Base-by-base conservation (phyloP, 2,888 invertebrate species). In the Ophioninae sp. region DNA sequence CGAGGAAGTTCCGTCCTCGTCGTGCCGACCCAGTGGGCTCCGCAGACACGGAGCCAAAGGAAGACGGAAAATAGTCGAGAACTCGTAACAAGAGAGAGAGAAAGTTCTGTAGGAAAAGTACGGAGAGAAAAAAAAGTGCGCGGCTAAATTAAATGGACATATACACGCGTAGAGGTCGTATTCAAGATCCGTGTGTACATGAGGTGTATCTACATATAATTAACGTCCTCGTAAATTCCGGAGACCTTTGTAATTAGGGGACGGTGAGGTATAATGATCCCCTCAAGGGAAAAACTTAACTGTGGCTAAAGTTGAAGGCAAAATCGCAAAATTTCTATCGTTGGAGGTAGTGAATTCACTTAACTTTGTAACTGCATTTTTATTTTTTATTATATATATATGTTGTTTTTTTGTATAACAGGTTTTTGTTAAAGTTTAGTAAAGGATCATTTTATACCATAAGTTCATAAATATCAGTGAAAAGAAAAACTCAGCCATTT, bases 161-260 rank as follows among this genome's bases (percentile, higher is more conserved):
- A 83, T 59, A 77, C 69, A 41, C 73, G 63, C 41, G 59, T 78
- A 73, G 56, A 76, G 73, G 75, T 80, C 56, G 78, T 73, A 80
- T 51, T 13, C 51, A 51, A 41, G 7, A 51, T 10, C 17, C 78
- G 37, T 82, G 69, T 78, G 76, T 80, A 74, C 51, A 39, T 56
- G 73, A 56, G 8, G 23, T 67, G 41, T 56, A 67, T 23, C n/a
- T n/a, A 58, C 58, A 39, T 65, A 51, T 22, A 58, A 3, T 10
- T 13, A 58, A 37, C 73, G 51, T 71, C 58, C 67, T 83, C 86
- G 86, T 30, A 30, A 30, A 30, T 87, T 88, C 88, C 89, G 87
- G 87, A 76, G 84, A 90, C 90, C 90, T 89, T 90, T 89, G 89
- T 91, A 91, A 91, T 91, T 91, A 91, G 91, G n/a, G n/a, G n/a